phyloP scores from a whole-genome alignment of 2,888 invertebrate genomes.

The Plebejus argus region DNA sequence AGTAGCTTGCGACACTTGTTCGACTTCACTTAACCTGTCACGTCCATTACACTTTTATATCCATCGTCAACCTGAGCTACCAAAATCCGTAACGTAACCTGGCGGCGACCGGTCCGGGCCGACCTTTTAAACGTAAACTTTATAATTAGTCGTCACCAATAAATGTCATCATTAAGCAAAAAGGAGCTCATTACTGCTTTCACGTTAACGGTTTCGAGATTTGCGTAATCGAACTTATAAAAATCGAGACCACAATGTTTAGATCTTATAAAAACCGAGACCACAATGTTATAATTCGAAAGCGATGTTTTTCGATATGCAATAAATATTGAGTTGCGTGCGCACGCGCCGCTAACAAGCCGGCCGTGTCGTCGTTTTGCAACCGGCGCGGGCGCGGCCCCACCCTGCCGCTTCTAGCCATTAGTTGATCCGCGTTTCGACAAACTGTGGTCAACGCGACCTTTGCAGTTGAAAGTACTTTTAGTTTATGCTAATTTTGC shows the following conservation, averaged over 20 bases:
- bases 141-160: constrained; percentile 40
- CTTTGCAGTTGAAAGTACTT: constrained; percentile 20
- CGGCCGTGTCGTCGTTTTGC: constrained; percentile 75
- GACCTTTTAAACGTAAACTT: constrained; percentile 45
- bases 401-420: constrained; percentile 65
- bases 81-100: constrained; percentile 56
- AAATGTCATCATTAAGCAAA: constrained; percentile 43
- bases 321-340: constrained; percentile 74
- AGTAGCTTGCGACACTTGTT: not conserved
- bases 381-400: constrained; percentile 58
- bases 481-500: constrained; percentile 26
- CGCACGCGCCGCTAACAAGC: constrained; percentile 75
- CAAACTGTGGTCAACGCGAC: constrained; percentile 29
- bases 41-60: constrained; percentile 45
- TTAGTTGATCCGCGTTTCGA: constrained; percentile 32
- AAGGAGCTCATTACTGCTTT: constrained; percentile 43
- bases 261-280: constrained; percentile 40
- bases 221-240: constrained; percentile 39
- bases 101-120: constrained; percentile 59
- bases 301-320: constrained; percentile 77
- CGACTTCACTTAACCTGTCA: constrained; percentile 9
- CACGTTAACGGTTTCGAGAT: constrained; percentile 38
- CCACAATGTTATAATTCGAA: constrained; percentile 61
- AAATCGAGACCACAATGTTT: constrained; percentile 50
- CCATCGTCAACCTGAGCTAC: constrained; percentile 53